phyloP scores from a whole-genome alignment of 2,888 invertebrate species.

The Drosophila emarginata region DNA sequence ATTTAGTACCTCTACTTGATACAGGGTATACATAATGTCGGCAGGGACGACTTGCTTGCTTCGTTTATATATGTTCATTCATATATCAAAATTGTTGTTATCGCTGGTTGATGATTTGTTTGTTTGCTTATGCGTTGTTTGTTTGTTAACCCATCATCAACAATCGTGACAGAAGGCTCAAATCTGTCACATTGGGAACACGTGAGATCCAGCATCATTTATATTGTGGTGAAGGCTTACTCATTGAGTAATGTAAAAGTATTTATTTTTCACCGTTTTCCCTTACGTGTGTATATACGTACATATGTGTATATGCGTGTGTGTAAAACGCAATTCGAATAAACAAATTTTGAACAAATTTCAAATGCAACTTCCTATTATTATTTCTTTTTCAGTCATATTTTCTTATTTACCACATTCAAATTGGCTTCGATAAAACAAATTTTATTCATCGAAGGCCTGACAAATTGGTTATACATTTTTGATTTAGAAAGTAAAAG shows the following conservation, averaged over 20 bases:
- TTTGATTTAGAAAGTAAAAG: background rate
- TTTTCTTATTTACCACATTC: slow-evolving; percentile 23
- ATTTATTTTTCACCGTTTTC: slow-evolving; percentile 52
- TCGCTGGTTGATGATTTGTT: background rate
- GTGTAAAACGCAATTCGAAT: slow-evolving; percentile 69
- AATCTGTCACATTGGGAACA: slow-evolving; percentile 76
- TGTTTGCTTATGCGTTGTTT: slow-evolving; percentile 51
- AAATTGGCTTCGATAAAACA: slow-evolving; percentile 50
- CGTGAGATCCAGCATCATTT: slow-evolving; percentile 69
- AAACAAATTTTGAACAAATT: slow-evolving; percentile 58
- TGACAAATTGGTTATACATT: slow-evolving; percentile 36
- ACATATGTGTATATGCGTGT: slow-evolving; percentile 30
- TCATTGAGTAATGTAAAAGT: slow-evolving; percentile 55
- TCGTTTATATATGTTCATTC: too few relatives aligned
- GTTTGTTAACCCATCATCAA: slow-evolving; percentile 73
- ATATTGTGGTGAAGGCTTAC: slow-evolving; percentile 64
- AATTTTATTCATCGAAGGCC: slow-evolving; percentile 45
- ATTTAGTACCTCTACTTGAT: too few relatives aligned
- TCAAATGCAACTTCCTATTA: slow-evolving; percentile 56
- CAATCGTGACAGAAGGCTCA: slow-evolving; percentile 77
- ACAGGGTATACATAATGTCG: too few relatives aligned
- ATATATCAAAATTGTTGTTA: background rate
- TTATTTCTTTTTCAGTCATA: slow-evolving; percentile 17
- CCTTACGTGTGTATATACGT: slow-evolving; percentile 33
- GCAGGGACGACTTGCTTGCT: too few relatives aligned